Conservation (phyloP, 2,888 invertebrate species). For the Drosophila pseudotakahashii region DNA sequence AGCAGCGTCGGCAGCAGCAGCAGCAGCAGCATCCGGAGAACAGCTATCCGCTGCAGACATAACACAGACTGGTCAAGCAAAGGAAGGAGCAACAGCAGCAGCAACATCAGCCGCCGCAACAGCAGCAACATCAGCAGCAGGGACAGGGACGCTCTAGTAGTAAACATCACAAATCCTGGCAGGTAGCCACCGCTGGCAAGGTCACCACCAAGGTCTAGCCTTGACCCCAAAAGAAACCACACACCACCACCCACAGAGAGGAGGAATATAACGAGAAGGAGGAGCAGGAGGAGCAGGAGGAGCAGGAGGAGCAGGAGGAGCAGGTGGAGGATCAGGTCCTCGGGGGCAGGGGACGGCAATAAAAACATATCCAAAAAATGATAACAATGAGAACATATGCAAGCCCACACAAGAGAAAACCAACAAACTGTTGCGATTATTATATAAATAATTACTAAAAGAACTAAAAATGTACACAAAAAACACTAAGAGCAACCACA, state of each 20-base stretch:
- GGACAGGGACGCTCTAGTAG: slow-evolving; percentile 50
- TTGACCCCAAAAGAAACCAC: slow-evolving; percentile 20
- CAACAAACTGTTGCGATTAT: slow-evolving; percentile 63
- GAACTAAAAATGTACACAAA: slow-evolving; percentile 35
- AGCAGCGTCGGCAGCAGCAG: slow-evolving; percentile 13
- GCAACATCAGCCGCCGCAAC: background rate
- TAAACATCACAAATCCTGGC: slow-evolving; percentile 70
- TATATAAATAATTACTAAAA: slow-evolving; percentile 60
- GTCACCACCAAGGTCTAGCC: slow-evolving; percentile 65
- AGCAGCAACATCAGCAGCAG: slow-evolving; percentile 31
- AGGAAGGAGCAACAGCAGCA: slow-evolving; percentile 28
- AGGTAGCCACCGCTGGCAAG: slow-evolving; percentile 39
- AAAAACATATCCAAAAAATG: slow-evolving; percentile 59
- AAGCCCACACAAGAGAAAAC: slow-evolving; percentile 16
- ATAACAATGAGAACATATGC: slow-evolving; percentile 22
- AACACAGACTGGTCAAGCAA: slow-evolving; percentile 58
- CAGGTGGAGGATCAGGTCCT: slow-evolving; percentile 11
- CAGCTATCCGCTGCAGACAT: slow-evolving; percentile 69
- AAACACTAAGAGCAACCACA: slow-evolving; percentile 18
- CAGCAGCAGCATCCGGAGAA: slow-evolving; percentile 36
- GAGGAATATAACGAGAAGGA: background rate
- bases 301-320: background rate
- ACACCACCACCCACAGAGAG: slow-evolving; percentile 6
- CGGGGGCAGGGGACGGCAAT: slow-evolving; percentile 24
- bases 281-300: background rate